Evolutionary conservation across 2,888 invertebrate species (phyloP).

Genomic region (Crematogaster levior): DNA sequence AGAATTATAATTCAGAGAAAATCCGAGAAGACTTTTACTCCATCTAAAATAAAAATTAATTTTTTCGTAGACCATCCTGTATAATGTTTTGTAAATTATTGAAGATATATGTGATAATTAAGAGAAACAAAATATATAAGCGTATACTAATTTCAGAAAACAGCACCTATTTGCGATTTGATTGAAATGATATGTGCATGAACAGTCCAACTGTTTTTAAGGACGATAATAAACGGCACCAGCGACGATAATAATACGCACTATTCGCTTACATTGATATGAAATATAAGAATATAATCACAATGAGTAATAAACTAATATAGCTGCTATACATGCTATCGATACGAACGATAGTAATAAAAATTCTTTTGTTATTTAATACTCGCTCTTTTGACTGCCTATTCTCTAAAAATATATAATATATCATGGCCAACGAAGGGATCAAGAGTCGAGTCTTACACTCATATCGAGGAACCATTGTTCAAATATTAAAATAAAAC

Average conservation of each 20-base stretch:
- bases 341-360: constrained; percentile 57
- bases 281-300: constrained; percentile 69
- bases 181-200: constrained; percentile 69
- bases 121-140: constrained; percentile 14
- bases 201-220: constrained; percentile 48
- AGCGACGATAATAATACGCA: constrained; percentile 53
- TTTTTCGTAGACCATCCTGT: constrained; percentile 20
- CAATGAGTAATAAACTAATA: constrained; percentile 66
- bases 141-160: constrained; percentile 29
- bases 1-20: background rate
- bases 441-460: constrained; percentile 17
- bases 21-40: background rate
- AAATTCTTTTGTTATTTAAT: background rate
- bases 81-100: constrained; percentile 20
- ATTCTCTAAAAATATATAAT: constrained; percentile 36
- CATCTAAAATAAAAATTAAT: background rate
- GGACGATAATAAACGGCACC: constrained; percentile 57
- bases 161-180: constrained; percentile 35
- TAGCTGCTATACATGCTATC: constrained; percentile 23
- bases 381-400: background rate
- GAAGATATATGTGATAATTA: constrained; percentile 10
- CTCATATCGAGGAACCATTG: constrained; percentile 30
- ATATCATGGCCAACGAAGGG: constrained; percentile 18
- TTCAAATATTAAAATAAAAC: constrained; percentile 6
- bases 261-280: constrained; percentile 65